Conservation (phyloP, 1,140 invertebrate genomes). For the Piezodorus guildinii region DNA sequence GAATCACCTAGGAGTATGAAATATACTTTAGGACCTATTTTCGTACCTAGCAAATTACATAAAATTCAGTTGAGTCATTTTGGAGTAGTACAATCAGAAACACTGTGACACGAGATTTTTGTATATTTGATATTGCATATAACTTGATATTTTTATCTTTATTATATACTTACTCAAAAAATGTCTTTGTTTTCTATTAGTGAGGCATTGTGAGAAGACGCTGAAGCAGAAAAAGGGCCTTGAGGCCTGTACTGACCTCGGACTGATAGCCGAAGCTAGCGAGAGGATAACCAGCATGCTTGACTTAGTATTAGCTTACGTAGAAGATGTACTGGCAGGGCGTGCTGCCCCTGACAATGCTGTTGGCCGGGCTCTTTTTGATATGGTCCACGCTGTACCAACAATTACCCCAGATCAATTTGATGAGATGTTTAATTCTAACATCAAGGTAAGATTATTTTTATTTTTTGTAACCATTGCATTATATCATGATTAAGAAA, state of each 20-base stretch:
- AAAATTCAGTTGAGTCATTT: no score
- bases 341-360: slow-evolving; percentile 57
- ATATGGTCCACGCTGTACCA: slow-evolving; percentile 82
- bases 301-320: slow-evolving; percentile 71
- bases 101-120: no score
- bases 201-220: slow-evolving; percentile 67
- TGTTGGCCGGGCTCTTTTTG: slow-evolving; percentile 72
- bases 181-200: slow-evolving; percentile 25
- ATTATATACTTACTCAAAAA: no score
- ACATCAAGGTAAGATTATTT: slow-evolving; percentile 58
- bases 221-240: slow-evolving; percentile 44
- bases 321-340: slow-evolving; percentile 73
- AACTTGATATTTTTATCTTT: slow-evolving; percentile 3
- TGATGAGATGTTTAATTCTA: slow-evolving; percentile 88
- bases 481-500: neutral
- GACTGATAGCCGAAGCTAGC: slow-evolving; percentile 73
- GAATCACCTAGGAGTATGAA: no score
- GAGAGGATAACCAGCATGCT: slow-evolving; percentile 60
- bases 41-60: no score
- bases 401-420: slow-evolving; percentile 83
- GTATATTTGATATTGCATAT: no score
- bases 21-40: no score
- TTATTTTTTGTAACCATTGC: neutral
- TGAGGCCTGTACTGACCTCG: slow-evolving; percentile 71
- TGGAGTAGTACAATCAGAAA: no score